A percentile compares a stretch with the other conserved stretches of the same genome.
Conservation (phyloP, 2,888 invertebrate species). For the Hartigia nigra region DNA sequence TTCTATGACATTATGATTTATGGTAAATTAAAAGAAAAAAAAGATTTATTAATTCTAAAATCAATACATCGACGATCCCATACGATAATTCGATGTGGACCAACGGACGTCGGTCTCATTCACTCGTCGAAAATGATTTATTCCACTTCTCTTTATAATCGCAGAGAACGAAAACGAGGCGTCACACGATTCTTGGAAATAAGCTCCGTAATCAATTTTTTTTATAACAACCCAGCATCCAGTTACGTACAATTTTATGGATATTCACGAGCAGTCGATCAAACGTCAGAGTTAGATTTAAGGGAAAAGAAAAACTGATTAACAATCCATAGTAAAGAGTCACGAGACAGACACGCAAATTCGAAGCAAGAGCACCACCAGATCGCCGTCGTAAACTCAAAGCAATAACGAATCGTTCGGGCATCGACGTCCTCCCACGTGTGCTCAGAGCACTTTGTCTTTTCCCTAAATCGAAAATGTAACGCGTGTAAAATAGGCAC, state of each 20-base stretch:
- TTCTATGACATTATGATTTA: not conserved
- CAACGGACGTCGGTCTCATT: not conserved
- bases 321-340: not conserved
- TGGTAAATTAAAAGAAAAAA: no score
- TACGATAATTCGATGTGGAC: not conserved
- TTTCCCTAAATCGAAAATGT: not conserved
- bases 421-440: not conserved
- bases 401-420: not conserved
- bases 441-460: not conserved
- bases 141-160: not conserved
- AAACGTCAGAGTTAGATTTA: not conserved
- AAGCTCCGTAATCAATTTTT: not conserved
- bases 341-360: not conserved
- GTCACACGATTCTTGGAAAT: not conserved
- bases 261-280: not conserved
- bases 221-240: not conserved
- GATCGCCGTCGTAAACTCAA: not conserved
- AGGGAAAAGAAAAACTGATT: not conserved
- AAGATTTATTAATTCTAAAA: no score
- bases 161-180: not conserved
- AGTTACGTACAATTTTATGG: not conserved
- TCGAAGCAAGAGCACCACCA: not conserved
- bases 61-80: no score
- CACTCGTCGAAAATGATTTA: not conserved
- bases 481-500: not conserved